Conservation (phyloP, 2,113 vertebrate genomes). For the Myiozetetes cayanensis region DNA sequence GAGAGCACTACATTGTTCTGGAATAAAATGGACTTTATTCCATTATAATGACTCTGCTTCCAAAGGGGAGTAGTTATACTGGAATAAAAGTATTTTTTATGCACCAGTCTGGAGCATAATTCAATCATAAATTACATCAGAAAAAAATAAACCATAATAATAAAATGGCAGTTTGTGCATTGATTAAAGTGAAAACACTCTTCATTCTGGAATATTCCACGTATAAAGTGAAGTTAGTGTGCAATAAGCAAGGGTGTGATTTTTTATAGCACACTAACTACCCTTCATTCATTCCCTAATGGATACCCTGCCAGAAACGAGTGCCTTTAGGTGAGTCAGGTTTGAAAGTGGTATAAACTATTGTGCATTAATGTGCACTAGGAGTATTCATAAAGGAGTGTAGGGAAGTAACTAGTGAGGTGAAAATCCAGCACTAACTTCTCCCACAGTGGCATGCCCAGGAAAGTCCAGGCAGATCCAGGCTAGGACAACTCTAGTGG, state of each 20-base stretch:
- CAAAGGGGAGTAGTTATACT: slow-evolving; percentile 67
- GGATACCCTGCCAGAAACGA: slow-evolving; percentile 50
- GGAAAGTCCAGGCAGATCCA: not conserved
- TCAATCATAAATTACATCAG: slow-evolving; percentile 73
- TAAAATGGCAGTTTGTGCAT: slow-evolving; percentile 71
- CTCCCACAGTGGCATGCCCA: not conserved
- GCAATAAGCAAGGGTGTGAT: slow-evolving; percentile 64
- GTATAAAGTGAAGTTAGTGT: slow-evolving; percentile 64
- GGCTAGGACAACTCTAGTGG: not conserved
- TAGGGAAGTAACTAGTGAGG: not conserved
- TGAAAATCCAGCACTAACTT: not conserved
- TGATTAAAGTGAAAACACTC: slow-evolving; percentile 74
- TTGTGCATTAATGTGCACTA: not conserved
- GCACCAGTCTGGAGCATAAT: slow-evolving; percentile 68
- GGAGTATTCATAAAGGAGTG: not conserved
- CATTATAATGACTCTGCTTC: slow-evolving; percentile 68
- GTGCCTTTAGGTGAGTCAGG: slow-evolving; percentile 55
- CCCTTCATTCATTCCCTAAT: slow-evolving; percentile 53
- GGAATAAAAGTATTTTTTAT: slow-evolving; percentile 71
- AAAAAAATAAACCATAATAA: slow-evolving; percentile 71
- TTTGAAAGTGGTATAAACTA: slow-evolving; percentile 49
- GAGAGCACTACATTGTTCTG: slow-evolving; percentile 63
- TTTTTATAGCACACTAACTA: slow-evolving; percentile 60
- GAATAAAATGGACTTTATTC: slow-evolving; percentile 72
- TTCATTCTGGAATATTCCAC: slow-evolving; percentile 58